A percentile compares a stretch with the other conserved stretches of the same genome.
These are phyloP conservation scores for Tor tambroides DNA, from an alignment of 2,113 vertebrate genomes.

Conservation along the genomic window DNA sequence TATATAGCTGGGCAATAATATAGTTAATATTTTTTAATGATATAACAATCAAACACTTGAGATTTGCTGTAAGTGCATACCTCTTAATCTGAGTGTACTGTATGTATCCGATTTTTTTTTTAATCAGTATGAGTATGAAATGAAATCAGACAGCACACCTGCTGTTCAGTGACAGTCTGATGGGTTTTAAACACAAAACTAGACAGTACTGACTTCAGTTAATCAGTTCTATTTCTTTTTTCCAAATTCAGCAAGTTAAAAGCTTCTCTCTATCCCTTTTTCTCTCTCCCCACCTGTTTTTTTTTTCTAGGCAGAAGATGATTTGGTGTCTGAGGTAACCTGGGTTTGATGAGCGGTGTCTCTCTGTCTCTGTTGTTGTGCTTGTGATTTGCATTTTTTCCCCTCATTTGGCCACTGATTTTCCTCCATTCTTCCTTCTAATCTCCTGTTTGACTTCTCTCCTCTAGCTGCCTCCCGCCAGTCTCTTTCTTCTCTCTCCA, in stretches of 20 bases:
- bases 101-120: too few relatives aligned
- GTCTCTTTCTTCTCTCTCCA: slow-evolving; percentile 45
- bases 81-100: too few relatives aligned
- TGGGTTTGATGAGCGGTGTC: slow-evolving; percentile 30
- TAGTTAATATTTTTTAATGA: not conserved
- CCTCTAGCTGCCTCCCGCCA: slow-evolving; percentile 64
- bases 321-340: slow-evolving; percentile 80
- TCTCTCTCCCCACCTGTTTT: slow-evolving; percentile 59
- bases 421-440: slow-evolving; percentile 49
- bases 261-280: slow-evolving; percentile 51
- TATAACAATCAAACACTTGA: not conserved
- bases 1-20: not conserved
- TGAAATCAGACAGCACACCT: not conserved
- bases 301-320: slow-evolving; percentile 73
- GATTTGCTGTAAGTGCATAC: not conserved
- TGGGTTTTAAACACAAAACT: not conserved
- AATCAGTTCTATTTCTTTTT: not conserved
- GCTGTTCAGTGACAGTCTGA: not conserved
- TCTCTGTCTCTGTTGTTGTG: not conserved
- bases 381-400: not conserved
- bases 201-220: not conserved
- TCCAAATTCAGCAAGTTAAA: slow-evolving; percentile 38
- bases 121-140: not conserved
- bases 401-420: slow-evolving; percentile 7
- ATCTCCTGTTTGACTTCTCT: slow-evolving; percentile 62